These are phyloP conservation scores for Boleophthalmus pectinirostris DNA, from an alignment of 2,113 vertebrate species.

Conservation along the genomic window DNA sequence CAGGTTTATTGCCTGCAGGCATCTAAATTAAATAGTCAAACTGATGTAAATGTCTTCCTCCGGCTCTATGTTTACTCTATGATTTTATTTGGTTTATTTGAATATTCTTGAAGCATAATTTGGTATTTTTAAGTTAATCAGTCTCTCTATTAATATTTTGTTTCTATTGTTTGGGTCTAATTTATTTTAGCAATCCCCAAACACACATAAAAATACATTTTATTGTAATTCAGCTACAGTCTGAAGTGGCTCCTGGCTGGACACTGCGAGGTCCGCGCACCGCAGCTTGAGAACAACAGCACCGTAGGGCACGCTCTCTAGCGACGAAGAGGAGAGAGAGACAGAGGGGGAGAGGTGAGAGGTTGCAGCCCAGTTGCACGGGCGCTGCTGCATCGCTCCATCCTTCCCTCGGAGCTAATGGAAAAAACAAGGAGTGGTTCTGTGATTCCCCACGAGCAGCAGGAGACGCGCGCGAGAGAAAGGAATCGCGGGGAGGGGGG, in stretches of 20 bases:
- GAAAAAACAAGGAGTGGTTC: constrained; percentile 76
- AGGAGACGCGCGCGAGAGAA: constrained; percentile 60
- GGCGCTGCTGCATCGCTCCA: constrained; percentile 56
- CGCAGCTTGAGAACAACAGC: constrained; percentile 36
- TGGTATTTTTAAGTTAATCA: too few relatives aligned
- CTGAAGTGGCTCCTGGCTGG: constrained; percentile 12
- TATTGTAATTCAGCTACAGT: background rate
- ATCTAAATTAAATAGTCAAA: constrained; percentile 3
- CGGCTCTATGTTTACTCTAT: background rate
- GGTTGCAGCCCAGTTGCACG: constrained; percentile 66
- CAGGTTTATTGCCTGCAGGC: background rate
- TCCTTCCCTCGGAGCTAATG: constrained; percentile 54
- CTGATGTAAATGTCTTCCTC: background rate
- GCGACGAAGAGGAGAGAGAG: constrained; percentile 2
- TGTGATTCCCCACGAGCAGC: constrained; percentile 63
- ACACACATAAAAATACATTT: background rate
- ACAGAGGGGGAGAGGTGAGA: constrained; percentile 54
- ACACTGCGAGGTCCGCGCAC: constrained; percentile 27
- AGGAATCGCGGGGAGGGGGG: constrained; percentile 57
- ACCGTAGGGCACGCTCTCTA: constrained; percentile 38
- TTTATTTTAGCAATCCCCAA: background rate
- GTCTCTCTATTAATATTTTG: too few relatives aligned
- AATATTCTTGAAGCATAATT: background rate
- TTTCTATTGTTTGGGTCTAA: too few relatives aligned
- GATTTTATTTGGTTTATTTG: background rate